Percentiles rank a stretch among this genome's conserved stretches.
These are phyloP conservation scores for Macquaria ambigua DNA, from an alignment of 2,113 vertebrate species.

Conservation along the genomic window DNA sequence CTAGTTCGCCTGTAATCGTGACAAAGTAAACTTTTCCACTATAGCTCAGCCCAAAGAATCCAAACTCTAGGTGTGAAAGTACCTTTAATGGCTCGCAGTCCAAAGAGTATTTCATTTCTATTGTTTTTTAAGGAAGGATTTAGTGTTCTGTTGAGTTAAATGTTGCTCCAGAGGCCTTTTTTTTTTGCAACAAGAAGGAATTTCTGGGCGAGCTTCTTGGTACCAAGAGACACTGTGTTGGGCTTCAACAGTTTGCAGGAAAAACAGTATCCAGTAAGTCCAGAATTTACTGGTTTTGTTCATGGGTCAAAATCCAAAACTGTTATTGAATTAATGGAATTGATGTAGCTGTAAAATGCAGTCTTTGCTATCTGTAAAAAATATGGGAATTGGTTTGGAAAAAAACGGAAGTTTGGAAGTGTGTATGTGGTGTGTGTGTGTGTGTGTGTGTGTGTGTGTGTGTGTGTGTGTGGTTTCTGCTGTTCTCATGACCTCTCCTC, in stretches of 20 bases:
- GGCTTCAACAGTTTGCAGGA: neutral
- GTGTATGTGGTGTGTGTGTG: neutral
- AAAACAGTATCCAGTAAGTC: neutral
- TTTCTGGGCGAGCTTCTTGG: neutral
- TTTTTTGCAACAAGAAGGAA: neutral
- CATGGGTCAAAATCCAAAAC: neutral
- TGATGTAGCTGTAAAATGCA: neutral
- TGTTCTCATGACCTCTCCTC: conserved; percentile 83
- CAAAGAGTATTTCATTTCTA: conserved; percentile 1
- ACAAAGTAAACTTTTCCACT: conserved; percentile 38
- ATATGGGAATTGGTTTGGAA: neutral
- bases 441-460: conserved; percentile 3
- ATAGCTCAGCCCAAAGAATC: conserved; percentile 11
- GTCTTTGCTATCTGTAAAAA: neutral
- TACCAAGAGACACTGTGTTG: neutral
- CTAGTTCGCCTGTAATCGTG: neutral
- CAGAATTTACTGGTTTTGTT: neutral
- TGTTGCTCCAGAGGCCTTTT: neutral
- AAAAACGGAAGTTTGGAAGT: neutral
- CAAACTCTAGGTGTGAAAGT: conserved; percentile 1
- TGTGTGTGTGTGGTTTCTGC: conserved; percentile 18
- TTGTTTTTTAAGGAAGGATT: conserved; percentile 12
- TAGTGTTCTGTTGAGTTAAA: neutral
- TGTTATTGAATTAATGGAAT: neutral
- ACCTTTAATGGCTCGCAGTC: neutral